Base-by-base conservation (phyloP, 2,113 vertebrate species). In the Scophthalmus maximus region DNA sequence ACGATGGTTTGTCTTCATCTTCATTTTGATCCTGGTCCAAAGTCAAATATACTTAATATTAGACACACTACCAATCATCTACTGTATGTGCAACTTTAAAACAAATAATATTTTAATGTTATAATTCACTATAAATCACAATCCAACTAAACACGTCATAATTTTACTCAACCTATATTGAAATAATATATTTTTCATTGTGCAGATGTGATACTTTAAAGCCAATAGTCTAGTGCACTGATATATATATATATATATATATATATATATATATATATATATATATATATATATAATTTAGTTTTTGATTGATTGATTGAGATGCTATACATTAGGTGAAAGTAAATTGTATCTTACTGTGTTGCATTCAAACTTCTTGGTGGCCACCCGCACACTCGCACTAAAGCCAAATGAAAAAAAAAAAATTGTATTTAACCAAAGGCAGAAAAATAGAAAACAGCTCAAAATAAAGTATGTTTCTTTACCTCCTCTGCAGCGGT, bases 401-500 rank as follows among this genome's bases (percentile, higher is more conserved):
- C 93, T 94, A 66, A 42, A 79, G n/a, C 18, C 79, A 20, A 84
- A 63, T 3, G 15, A 65, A 49, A 36, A 17, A 8, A 12, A 50
- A 32, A 20, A 8, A 10, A 73, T 12, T 34, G 18, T 10, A 1
- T 36, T 44, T 14, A 11, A 49, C 52, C 18, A 23, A 0, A 44
- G 1, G 7, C 2, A 10, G 5, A 65, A 38, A 2, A 58, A 15
- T 14, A 4, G 64, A 66, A 58, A 3, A 20, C 20, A 14, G 8
- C 11, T 32, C 3, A 20, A 64, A 49, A 29, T 8, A 22, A 53
- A 60, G 0, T 2, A 3, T 23, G 23, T n/a, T 17, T 68, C 8
- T 34, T 70, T 58, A 93, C 93, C 93, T 94, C 60, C 93, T 88
- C 74, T 90, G 91, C 51, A 94, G 74, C 0, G 92, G 91, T 0